Percentiles rank a stretch among this genome's conserved stretches.
These are phyloP conservation scores for Diachasmimorpha longicaudata DNA, from an alignment of 1,140 invertebrate genomes.

Conservation along the genomic window DNA sequence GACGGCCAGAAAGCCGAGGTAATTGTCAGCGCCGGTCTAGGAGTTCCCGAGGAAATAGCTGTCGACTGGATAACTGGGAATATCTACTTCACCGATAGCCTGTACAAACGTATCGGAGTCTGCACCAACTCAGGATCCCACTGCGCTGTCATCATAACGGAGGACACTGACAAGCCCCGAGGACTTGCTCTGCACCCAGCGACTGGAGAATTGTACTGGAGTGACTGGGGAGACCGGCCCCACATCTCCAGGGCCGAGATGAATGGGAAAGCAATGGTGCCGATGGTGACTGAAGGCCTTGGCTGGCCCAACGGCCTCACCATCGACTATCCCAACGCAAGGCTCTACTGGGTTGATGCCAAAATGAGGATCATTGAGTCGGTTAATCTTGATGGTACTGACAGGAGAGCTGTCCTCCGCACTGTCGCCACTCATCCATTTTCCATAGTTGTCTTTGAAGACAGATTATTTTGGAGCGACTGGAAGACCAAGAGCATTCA, in stretches of 20 bases:
- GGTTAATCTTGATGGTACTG: constrained; percentile 74
- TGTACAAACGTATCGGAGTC: constrained; percentile 74
- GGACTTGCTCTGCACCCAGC: constrained; percentile 69
- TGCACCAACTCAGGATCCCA: constrained; percentile 70
- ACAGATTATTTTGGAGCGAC: constrained; percentile 88
- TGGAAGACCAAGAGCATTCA: constrained; percentile 71
- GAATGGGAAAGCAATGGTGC: constrained; percentile 75
- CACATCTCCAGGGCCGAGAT: constrained; percentile 81
- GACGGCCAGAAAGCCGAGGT: constrained; percentile 67
- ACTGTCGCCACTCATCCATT: constrained; percentile 76
- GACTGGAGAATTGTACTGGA: constrained; percentile 83
- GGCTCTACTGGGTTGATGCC: constrained; percentile 81
- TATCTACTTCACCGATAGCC: constrained; percentile 81
- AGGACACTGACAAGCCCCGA: constrained; percentile 67
- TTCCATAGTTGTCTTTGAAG: constrained; percentile 85
- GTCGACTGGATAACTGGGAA: constrained; percentile 84
- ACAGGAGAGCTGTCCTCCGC: constrained; percentile 67
- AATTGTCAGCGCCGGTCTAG: constrained; percentile 64
- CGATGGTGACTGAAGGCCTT: constrained; percentile 64
- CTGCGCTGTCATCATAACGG: constrained; percentile 69
- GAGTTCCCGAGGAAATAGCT: constrained; percentile 76
- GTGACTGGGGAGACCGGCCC: constrained; percentile 78
- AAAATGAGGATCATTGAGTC: constrained; percentile 78
- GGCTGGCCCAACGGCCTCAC: constrained; percentile 90
- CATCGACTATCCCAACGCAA: constrained; percentile 82